Base-by-base conservation (phyloP, 2,888 invertebrate genomes). In the Eledona agricola region DNA sequence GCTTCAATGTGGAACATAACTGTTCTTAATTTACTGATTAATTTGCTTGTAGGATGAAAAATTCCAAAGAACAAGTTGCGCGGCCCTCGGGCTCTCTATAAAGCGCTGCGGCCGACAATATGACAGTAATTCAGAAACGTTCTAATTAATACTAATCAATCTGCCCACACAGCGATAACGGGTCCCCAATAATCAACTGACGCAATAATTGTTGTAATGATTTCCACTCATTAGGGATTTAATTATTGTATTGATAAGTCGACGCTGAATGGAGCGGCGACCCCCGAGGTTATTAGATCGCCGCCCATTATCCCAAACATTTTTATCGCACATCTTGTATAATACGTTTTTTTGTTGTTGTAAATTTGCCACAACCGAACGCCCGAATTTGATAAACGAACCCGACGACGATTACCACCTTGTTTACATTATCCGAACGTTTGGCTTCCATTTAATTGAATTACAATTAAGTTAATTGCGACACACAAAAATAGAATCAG, bases 211-310 rank as follows among this genome's bases (percentile, higher is more conserved):
- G 61, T 65, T 60, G 61, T 66, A 67, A 69, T 63, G 61, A 66
- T 67, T 67, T 64, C 64, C 62, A 66, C 64, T 68, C 66, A 66
- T 69, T 69, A 69, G 62, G 58, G 65, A 67, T 63, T 64, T 68
- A 67, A 69, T 67, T 69, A 66, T 62, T 52, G 51, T 37, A 57
- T 42, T 59, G 64, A 65, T 67, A 66, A 65, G 58, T 66, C 61
- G 22, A 57, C 57, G 59, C 51, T 63, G 65, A 64, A 65, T 64
- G 64, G 57, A 62, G n/a, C n/a, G 58, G 56, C 57, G 61, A 58
- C 45, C 59, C 55, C 38, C 62, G 60, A 62, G 61, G 56, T 55
- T 53, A 55, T 32, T 55, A 46, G 38, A 38, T 38, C 16, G 38
- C 6, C 23, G 15, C 13, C 11, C 1, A 26, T 13, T 25, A 15